Percentiles rank a stretch among this genome's conserved stretches.
phyloP scores from a whole-genome alignment of 2,113 vertebrate species.

The Pardalotus punctatus region DNA sequence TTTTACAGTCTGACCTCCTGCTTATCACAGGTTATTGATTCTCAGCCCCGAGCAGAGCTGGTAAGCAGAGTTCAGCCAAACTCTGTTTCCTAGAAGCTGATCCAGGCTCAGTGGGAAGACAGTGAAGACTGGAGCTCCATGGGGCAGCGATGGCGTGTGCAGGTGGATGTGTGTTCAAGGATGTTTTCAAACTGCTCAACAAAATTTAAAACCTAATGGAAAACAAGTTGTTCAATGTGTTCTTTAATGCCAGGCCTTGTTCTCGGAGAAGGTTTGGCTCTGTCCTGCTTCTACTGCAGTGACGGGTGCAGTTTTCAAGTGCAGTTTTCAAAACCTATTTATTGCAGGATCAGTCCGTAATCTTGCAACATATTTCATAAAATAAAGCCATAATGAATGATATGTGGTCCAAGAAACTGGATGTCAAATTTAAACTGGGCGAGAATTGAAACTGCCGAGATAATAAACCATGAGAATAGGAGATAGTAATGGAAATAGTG shows the following conservation, averaged over 20 bases:
- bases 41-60: neutral
- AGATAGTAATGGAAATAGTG: conserved; percentile 63
- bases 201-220: neutral
- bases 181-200: neutral
- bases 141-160: neutral
- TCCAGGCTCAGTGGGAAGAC: neutral
- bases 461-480: conserved; percentile 58
- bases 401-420: conserved; percentile 48
- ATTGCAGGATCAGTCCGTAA: neutral
- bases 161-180: neutral
- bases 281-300: neutral
- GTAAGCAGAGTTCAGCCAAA: neutral
- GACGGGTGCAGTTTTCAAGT: neutral
- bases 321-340: neutral
- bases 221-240: neutral
- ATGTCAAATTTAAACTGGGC: conserved; percentile 42
- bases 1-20: neutral
- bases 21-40: neutral
- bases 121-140: neutral
- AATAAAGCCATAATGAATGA: conserved; percentile 38
- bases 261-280: neutral
- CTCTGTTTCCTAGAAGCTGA: neutral
- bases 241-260: neutral
- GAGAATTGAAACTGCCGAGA: conserved; percentile 45
- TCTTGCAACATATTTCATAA: conserved; percentile 3